Conservation (phyloP, 2,888 invertebrate species). For the Tachina fera region DNA sequence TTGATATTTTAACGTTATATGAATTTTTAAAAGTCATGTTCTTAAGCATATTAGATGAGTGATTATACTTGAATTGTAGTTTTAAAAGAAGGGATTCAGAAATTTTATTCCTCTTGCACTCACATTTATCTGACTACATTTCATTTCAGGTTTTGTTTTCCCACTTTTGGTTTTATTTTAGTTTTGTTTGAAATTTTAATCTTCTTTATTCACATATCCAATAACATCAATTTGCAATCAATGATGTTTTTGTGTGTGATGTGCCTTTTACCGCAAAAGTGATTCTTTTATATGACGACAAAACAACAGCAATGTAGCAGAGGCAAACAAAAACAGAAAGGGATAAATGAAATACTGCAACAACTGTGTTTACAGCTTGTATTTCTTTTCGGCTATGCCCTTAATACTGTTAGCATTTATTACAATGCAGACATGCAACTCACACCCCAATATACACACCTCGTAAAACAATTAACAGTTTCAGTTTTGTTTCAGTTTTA, state of each 20-base stretch:
- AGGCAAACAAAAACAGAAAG: not conserved
- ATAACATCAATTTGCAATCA: conserved; percentile 74
- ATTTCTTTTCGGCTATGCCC: conserved; percentile 32
- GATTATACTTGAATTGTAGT: no score
- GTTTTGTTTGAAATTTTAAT: conserved; percentile 47
- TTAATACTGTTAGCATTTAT: conserved; percentile 55
- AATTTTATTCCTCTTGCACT: not conserved
- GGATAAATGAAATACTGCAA: conserved; percentile 29
- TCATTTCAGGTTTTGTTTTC: not conserved
- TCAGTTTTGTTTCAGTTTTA: conserved; percentile 62
- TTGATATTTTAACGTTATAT: no score
- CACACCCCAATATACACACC: conserved; percentile 9
- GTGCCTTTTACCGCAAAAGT: conserved; percentile 62
- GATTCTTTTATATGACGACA: conserved; percentile 57
- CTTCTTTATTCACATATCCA: conserved; percentile 68
- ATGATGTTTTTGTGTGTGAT: conserved; percentile 45
- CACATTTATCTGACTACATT: not conserved
- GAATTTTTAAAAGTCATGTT: no score
- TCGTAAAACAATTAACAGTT: conserved; percentile 61
- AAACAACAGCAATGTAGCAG: not conserved
- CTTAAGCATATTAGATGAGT: no score
- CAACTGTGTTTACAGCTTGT: conserved; percentile 51
- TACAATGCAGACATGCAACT: conserved; percentile 37
- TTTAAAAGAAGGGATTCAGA: no score
- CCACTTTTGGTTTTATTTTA: not conserved